Percentiles rank a stretch among this genome's conserved stretches.
Evolutionary conservation across 2,888 invertebrate genomes (phyloP).

Genomic region (Invenusta paracnida): DNA sequence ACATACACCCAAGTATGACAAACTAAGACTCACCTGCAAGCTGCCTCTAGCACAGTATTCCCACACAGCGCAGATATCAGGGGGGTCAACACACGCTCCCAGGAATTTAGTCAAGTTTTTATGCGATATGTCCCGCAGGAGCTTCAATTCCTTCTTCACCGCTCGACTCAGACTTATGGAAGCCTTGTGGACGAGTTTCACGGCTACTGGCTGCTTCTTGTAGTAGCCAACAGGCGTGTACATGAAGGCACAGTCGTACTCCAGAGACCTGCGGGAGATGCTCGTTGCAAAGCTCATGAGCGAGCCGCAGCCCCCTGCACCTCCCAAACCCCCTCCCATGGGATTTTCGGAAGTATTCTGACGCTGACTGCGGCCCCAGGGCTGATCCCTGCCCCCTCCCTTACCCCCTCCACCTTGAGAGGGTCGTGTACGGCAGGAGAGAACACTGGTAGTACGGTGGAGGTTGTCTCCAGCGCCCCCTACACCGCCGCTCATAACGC

Average conservation of each 20-base stretch:
- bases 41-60: constrained; percentile 95
- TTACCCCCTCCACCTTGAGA: not conserved
- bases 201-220: constrained; percentile 33
- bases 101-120: constrained; percentile 85
- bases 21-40: constrained; percentile 63
- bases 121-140: constrained; percentile 68
- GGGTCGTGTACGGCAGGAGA: not conserved
- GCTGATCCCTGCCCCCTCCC: not conserved
- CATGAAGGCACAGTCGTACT: not conserved
- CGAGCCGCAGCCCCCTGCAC: no score
- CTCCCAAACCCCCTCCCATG: no score
- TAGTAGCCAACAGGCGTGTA: constrained; percentile 6
- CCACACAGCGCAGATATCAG: constrained; percentile 76
- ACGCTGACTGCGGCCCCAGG: not conserved
- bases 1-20: no score
- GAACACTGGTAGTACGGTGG: not conserved
- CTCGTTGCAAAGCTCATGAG: constrained; percentile 7
- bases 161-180: constrained; percentile 24
- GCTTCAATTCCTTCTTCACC: constrained; percentile 39
- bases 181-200: constrained; percentile 22
- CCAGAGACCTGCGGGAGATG: not conserved
- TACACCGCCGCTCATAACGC: not conserved
- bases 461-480: not conserved
- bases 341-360: no score
- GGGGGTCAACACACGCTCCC: constrained; percentile 82